Conservation (phyloP, 2,797 vertebrate genomes). For the Perodicticus potto region DNA sequence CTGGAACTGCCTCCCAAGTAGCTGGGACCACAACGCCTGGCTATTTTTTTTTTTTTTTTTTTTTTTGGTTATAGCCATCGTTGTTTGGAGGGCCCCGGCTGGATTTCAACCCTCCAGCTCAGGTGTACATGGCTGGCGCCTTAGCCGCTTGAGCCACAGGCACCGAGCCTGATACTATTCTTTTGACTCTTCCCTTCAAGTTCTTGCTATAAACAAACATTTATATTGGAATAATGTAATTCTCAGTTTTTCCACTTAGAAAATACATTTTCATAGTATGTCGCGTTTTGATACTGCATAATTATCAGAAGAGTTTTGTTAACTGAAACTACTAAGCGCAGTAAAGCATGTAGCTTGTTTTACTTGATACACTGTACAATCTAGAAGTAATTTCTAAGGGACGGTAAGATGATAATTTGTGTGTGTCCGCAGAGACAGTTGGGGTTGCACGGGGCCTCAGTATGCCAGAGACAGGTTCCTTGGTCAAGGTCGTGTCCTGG, state of each 20-base stretch:
- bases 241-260: background rate
- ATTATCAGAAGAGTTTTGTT: background rate
- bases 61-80: too few species aligned
- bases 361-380: background rate
- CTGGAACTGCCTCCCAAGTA: too few species aligned
- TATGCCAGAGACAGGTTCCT: too few species aligned
- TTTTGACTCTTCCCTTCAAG: background rate
- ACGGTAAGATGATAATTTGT: background rate
- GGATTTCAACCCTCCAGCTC: too few species aligned
- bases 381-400: background rate
- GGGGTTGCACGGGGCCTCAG: too few species aligned
- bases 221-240: background rate
- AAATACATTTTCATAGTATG: background rate
- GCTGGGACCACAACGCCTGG: too few species aligned
- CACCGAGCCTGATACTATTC: too few species aligned
- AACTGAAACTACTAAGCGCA: background rate
- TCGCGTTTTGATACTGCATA: background rate
- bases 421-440: background rate
- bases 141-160: too few species aligned
- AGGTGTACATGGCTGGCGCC: too few species aligned
- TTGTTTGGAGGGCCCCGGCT: too few species aligned
- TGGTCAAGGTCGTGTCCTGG: too few species aligned
- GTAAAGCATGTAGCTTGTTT: background rate
- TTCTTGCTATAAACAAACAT: background rate
- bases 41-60: too few species aligned